Conservation (phyloP, 1,140 invertebrate genomes). For the Idris sp. region DNA sequence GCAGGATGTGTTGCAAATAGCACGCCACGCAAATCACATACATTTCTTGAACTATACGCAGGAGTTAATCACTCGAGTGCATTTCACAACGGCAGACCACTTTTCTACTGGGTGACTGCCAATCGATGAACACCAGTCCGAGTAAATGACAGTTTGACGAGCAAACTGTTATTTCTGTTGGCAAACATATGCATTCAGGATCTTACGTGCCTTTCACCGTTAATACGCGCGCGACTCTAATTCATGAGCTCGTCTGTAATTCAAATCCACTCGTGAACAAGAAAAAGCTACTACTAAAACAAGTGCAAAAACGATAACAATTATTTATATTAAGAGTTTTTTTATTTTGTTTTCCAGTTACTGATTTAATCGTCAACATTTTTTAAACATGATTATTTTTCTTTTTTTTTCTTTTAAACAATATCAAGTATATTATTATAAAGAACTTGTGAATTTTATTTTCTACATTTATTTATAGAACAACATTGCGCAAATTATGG, state of each 20-base stretch:
- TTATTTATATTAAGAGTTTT: no score
- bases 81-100: slow-evolving; percentile 22
- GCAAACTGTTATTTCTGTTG: slow-evolving; percentile 39
- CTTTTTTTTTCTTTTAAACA: no score
- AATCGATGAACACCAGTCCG: slow-evolving; percentile 31
- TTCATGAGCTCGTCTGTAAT: slow-evolving; percentile 7
- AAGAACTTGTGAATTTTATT: no score
- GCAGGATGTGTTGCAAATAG: no score
- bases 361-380: no score
- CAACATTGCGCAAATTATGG: no score
- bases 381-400: no score
- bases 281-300: background rate
- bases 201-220: slow-evolving; percentile 38
- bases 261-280: slow-evolving; percentile 10
- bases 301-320: slow-evolving; percentile 2
- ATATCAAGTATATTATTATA: no score
- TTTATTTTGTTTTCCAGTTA: no score
- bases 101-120: slow-evolving; percentile 16
- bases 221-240: slow-evolving; percentile 8
- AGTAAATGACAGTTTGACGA: slow-evolving; percentile 42
- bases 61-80: slow-evolving; percentile 18
- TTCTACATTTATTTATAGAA: no score
- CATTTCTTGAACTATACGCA: slow-evolving; percentile 18
- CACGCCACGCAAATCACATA: no score
- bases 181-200: slow-evolving; percentile 34